These are phyloP conservation scores for Endotricha flammealis DNA, from an alignment of 2,888 invertebrate species.

Conservation along the genomic window DNA sequence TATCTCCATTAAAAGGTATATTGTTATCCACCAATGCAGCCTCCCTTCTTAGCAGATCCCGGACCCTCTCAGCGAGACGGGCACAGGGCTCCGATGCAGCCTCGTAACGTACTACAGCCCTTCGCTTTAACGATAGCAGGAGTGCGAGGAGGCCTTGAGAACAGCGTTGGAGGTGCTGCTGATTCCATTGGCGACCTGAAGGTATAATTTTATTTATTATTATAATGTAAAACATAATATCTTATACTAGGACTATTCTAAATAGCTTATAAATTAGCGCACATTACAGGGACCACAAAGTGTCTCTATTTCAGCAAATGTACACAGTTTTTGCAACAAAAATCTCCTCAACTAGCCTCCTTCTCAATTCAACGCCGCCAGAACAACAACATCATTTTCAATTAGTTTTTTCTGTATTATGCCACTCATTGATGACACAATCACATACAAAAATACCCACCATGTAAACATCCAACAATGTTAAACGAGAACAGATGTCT, in stretches of 20 bases:
- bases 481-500: conserved; percentile 94
- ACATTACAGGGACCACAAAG: too few relatives aligned
- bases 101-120: conserved; percentile 93
- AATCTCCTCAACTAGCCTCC: too few relatives aligned
- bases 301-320: too few relatives aligned
- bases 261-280: too few relatives aligned
- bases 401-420: too few relatives aligned
- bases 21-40: conserved; percentile 91
- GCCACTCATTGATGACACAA: too few relatives aligned
- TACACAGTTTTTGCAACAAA: too few relatives aligned
- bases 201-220: too few relatives aligned
- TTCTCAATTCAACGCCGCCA: too few relatives aligned
- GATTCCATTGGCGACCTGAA: conserved; percentile 85
- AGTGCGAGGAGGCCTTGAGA: conserved; percentile 92
- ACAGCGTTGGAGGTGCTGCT: conserved; percentile 85
- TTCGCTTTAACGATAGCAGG: conserved; percentile 92
- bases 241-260: too few relatives aligned
- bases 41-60: conserved; percentile 92
- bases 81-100: conserved; percentile 91
- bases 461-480: conserved; percentile 82
- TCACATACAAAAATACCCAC: conserved; percentile 47
- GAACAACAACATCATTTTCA: too few relatives aligned
- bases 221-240: too few relatives aligned
- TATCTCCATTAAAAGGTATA: conserved; percentile 86
- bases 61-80: conserved; percentile 89